Evolutionary conservation across 92 coral and sea anemone species (phyloP).

Genomic region (Epizoanthus scotinus): DNA sequence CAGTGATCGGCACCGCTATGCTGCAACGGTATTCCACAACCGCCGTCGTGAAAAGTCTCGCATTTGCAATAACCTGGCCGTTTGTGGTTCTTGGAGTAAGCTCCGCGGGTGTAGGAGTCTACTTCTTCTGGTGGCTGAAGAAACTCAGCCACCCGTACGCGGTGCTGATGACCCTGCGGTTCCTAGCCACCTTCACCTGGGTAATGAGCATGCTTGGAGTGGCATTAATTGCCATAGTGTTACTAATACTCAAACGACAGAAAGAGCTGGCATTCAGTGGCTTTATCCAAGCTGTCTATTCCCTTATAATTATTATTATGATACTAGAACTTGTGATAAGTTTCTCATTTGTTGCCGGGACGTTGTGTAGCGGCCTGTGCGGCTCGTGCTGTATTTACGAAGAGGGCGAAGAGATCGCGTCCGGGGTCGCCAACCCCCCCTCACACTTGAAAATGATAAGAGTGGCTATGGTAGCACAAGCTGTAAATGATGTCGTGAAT

Average conservation of each 20-base stretch:
- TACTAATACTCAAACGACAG: too few species aligned
- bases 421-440: slow-evolving; percentile 31
- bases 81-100: slow-evolving; percentile 8
- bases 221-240: too few species aligned
- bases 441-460: slow-evolving; percentile 19
- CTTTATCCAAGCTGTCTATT: slow-evolving; percentile 21
- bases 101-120: background rate
- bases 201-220: background rate
- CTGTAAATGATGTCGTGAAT: background rate
- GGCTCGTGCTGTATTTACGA: slow-evolving; percentile 40
- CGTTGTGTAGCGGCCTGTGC: background rate
- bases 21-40: slow-evolving; percentile 12
- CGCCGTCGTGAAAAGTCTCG: background rate
- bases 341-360: slow-evolving; percentile 10
- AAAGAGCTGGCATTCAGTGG: background rate
- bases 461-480: background rate
- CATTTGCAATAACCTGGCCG: slow-evolving; percentile 32
- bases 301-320: slow-evolving; percentile 17
- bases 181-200: background rate
- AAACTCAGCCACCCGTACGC: slow-evolving; percentile 13
- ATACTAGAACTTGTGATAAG: slow-evolving; percentile 2
- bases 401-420: slow-evolving; percentile 34
- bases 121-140: slow-evolving; percentile 15
- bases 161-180: slow-evolving; percentile 6
- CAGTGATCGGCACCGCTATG: slow-evolving; percentile 26